Evolutionary conservation across 2,888 invertebrate species (phyloP).

Genomic region (Trachelus iudaicus): DNA sequence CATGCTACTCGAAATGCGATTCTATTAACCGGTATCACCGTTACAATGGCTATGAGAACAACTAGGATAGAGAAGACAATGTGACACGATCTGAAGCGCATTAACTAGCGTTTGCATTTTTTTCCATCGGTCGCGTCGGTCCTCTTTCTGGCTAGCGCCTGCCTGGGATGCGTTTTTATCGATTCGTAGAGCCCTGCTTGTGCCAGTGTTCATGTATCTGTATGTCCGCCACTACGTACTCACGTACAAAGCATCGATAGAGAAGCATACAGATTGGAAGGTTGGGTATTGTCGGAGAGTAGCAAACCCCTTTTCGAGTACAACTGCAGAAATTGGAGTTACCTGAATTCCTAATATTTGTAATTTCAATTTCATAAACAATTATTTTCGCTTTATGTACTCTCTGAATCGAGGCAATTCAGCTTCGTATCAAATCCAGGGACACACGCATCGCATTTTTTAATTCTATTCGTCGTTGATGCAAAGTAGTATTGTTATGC

Average conservation of each 20-base stretch:
- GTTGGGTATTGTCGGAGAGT: neutral
- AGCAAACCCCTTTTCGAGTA: constrained; percentile 56
- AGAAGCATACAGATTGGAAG: constrained; percentile 62
- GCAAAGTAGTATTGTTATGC: neutral
- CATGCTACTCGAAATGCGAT: neutral
- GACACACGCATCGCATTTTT: neutral
- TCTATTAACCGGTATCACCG: neutral
- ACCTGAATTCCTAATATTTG: neutral
- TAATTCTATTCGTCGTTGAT: neutral
- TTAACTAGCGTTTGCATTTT: constrained; percentile 62
- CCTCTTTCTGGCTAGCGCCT: constrained; percentile 60
- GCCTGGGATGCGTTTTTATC: constrained; percentile 67
- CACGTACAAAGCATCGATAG: constrained; percentile 60
- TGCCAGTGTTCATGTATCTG: constrained; percentile 51
- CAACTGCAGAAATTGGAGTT: neutral
- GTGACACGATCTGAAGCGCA: constrained; percentile 64
- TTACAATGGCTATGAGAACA: neutral
- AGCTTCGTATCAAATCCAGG: neutral
- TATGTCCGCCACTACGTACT: constrained; percentile 38
- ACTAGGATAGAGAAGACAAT: constrained; percentile 33
- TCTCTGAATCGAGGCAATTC: neutral
- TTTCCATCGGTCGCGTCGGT: constrained; percentile 49
- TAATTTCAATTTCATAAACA: neutral
- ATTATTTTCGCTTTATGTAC: neutral
- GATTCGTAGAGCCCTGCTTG: constrained; percentile 61